Evolutionary conservation across 2,888 invertebrate species (phyloP).

Genomic region (Aricia artaxerxes): DNA sequence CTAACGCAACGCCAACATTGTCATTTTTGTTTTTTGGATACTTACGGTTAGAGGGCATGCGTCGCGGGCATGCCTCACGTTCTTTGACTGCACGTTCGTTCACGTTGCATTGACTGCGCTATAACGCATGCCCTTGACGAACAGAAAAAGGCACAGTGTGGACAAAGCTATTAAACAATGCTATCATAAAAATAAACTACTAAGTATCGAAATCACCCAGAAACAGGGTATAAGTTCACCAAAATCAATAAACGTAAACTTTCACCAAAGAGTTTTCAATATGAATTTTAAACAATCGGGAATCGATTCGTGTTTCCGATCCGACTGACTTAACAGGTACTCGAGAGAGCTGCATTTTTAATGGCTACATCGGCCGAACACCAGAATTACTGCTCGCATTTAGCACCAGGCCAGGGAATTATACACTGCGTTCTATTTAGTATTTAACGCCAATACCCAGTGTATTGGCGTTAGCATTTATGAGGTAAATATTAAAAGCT

Average conservation of each 20-base stretch:
- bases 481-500: not conserved
- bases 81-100: too few relatives aligned
- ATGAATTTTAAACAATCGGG: constrained; percentile 20
- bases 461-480: not conserved
- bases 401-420: constrained; percentile 28
- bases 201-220: too few relatives aligned
- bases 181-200: too few relatives aligned
- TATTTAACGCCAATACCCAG: not conserved
- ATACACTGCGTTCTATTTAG: not conserved
- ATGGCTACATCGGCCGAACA: constrained; percentile 35
- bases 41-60: too few relatives aligned
- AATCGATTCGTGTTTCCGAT: constrained; percentile 34
- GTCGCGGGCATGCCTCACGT: too few relatives aligned
- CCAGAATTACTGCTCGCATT: constrained; percentile 35
- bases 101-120: too few relatives aligned
- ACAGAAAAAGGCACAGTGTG: too few relatives aligned
- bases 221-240: not conserved
- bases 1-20: too few relatives aligned
- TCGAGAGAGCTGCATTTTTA: constrained; percentile 37
- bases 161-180: too few relatives aligned
- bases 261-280: constrained; percentile 17
- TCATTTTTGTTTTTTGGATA: too few relatives aligned
- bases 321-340: constrained; percentile 36
- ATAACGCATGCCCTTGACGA: too few relatives aligned
- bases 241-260: not conserved